Percentiles rank a stretch among this genome's conserved stretches.
Evolutionary conservation across 2,888 invertebrate species (phyloP).

Genomic region (Synergus umbraculus): DNA sequence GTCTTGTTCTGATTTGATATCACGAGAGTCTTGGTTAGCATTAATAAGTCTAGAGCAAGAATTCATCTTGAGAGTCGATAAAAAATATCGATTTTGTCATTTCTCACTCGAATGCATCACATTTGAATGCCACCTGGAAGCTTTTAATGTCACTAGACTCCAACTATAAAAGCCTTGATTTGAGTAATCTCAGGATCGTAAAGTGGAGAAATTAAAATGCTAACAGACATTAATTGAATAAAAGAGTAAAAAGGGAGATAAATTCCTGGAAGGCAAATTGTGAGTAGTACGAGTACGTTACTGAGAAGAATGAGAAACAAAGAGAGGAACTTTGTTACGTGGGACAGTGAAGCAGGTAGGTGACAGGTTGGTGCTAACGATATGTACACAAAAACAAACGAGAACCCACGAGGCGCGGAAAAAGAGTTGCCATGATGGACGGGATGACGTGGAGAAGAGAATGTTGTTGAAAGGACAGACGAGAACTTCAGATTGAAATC

Average conservation of each 20-base stretch:
- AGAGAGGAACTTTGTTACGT: slow-evolving; percentile 50
- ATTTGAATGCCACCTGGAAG: too few relatives aligned
- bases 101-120: too few relatives aligned
- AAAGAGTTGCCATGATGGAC: slow-evolving; percentile 55
- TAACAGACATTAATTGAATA: slow-evolving; percentile 46
- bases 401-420: slow-evolving; percentile 49
- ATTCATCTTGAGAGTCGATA: too few relatives aligned
- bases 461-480: slow-evolving; percentile 43
- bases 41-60: too few relatives aligned
- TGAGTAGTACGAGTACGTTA: background rate
- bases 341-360: slow-evolving; percentile 55
- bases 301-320: slow-evolving; percentile 21
- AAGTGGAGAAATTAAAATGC: slow-evolving; percentile 2
- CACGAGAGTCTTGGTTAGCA: too few relatives aligned
- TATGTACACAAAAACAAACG: slow-evolving; percentile 67
- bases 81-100: too few relatives aligned
- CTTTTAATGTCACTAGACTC: too few relatives aligned
- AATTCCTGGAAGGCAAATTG: slow-evolving; percentile 9
- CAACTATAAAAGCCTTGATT: too few relatives aligned
- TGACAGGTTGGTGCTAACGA: slow-evolving; percentile 66
- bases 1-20: too few relatives aligned
- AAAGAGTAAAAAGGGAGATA: slow-evolving; percentile 36
- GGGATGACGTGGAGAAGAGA: slow-evolving; percentile 50
- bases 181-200: background rate
- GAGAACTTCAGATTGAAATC: slow-evolving; percentile 55